Percentiles rank a stretch among this genome's conserved stretches.
Evolutionary conservation across 2,113 vertebrate genomes (phyloP).

Genomic region (Argyrosomus japonicus): DNA sequence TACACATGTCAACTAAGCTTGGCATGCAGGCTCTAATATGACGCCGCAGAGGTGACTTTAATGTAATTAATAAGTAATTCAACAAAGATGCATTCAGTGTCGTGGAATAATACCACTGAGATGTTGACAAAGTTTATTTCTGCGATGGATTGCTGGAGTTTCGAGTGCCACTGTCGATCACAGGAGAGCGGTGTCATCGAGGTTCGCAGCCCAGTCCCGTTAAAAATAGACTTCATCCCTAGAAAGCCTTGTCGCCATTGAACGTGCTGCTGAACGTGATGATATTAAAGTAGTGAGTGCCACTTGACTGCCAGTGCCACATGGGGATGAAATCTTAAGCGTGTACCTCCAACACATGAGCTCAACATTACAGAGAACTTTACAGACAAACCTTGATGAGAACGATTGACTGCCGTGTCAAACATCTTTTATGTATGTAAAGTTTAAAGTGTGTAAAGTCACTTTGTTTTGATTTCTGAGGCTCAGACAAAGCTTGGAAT

Average conservation of each 20-base stretch:
- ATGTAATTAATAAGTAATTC: too few relatives aligned
- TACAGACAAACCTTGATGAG: not conserved
- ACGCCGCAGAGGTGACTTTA: too few relatives aligned
- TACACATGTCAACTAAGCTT: not conserved
- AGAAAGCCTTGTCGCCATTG: not conserved
- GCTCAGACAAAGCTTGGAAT: too few relatives aligned
- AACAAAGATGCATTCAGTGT: not conserved
- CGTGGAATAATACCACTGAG: too few relatives aligned
- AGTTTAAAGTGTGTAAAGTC: not conserved
- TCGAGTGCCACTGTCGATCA: not conserved
- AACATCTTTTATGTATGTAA: not conserved
- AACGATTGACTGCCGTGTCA: not conserved
- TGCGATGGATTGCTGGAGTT: not conserved
- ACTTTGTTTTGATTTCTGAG: too few relatives aligned
- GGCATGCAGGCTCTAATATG: not conserved
- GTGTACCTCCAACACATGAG: not conserved
- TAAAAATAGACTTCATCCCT: constrained; percentile 28
- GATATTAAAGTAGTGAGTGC: not conserved
- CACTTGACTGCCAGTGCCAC: not conserved
- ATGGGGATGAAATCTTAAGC: not conserved
- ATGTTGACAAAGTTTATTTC: not conserved
- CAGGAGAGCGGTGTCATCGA: not conserved
- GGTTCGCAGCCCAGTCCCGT: not conserved
- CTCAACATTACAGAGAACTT: not conserved
- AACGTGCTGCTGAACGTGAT: not conserved